These are phyloP conservation scores for Ariolimax columbianus DNA, from an alignment of 2,888 invertebrate species.

Conservation along the genomic window DNA sequence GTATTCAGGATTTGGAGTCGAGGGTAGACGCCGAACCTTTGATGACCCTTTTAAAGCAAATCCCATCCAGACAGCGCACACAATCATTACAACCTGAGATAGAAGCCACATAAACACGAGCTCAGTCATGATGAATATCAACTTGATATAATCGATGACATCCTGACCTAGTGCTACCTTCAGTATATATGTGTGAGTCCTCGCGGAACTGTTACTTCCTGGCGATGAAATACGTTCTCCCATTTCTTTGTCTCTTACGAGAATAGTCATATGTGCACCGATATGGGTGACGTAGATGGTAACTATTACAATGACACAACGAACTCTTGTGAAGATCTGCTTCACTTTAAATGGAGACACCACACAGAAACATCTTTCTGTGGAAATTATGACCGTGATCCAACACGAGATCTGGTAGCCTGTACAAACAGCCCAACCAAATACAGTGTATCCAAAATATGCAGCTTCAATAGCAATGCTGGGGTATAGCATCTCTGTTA, in stretches of 20 bases:
- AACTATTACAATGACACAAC: not conserved
- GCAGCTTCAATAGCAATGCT: not conserved
- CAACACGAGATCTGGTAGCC: not conserved
- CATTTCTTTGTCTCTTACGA: not conserved
- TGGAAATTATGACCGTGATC: not conserved
- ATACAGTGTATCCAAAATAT: not conserved
- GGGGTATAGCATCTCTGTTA: not conserved
- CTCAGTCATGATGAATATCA: not conserved
- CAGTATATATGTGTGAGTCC: too few species aligned
- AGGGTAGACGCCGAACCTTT: not conserved
- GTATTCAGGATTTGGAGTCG: not conserved
- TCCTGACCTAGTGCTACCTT: not conserved
- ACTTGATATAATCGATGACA: not conserved
- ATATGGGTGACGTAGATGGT: not conserved
- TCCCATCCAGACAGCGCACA: conserved; percentile 18
- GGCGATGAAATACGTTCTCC: not conserved
- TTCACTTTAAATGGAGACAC: conserved; percentile 32
- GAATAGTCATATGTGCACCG: not conserved
- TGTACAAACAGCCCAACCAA: not conserved
- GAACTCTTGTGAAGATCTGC: conserved; percentile 21
- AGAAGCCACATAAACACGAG: not conserved
- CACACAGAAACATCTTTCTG: conserved; percentile 35
- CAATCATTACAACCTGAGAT: not conserved
- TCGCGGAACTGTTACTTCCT: not conserved
- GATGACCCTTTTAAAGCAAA: not conserved